Percentiles rank a stretch among this genome's conserved stretches.
Evolutionary conservation across 2,888 invertebrate species (phyloP).

Genomic region (Eurytoma adleriae): DNA sequence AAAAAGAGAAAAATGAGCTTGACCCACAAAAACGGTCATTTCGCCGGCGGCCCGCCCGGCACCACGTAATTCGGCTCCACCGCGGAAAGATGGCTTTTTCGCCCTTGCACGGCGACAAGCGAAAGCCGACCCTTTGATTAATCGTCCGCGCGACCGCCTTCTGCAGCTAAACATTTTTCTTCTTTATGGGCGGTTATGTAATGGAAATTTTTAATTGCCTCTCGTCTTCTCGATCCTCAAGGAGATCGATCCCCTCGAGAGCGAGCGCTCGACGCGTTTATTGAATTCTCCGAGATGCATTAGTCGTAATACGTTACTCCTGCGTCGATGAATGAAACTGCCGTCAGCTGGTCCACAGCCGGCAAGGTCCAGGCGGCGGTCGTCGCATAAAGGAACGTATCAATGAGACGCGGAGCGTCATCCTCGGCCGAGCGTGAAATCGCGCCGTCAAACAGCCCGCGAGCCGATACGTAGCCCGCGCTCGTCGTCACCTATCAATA

Average conservation of each 20-base stretch:
- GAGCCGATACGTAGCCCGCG: background rate
- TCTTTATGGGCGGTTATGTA: background rate
- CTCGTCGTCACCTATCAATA: constrained; percentile 23
- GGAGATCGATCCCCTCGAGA: background rate
- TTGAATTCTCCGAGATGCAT: background rate
- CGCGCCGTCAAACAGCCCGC: constrained; percentile 19
- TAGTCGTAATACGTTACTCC: background rate
- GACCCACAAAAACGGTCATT: constrained; percentile 42
- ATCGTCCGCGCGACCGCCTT: constrained; percentile 1
- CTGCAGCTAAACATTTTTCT: constrained; percentile 20
- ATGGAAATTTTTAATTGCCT: constrained; percentile 16
- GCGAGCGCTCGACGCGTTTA: background rate
- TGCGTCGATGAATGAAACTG: background rate
- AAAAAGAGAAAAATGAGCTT: constrained; percentile 36
- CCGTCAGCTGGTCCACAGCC: background rate
- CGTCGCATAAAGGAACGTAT: background rate
- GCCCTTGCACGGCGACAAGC: background rate
- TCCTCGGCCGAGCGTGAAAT: constrained; percentile 23
- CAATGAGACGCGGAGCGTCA: background rate
- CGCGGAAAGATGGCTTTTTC: constrained; percentile 37
- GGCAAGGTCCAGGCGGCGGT: background rate
- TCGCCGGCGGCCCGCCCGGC: background rate
- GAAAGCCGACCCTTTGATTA: constrained; percentile 19
- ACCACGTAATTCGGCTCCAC: constrained; percentile 24
- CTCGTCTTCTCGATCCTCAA: background rate